Percentiles rank a stretch among this genome's conserved stretches.
These are phyloP conservation scores for Alethe castanea DNA, from an alignment of 2,113 vertebrate genomes.

Conservation along the genomic window DNA sequence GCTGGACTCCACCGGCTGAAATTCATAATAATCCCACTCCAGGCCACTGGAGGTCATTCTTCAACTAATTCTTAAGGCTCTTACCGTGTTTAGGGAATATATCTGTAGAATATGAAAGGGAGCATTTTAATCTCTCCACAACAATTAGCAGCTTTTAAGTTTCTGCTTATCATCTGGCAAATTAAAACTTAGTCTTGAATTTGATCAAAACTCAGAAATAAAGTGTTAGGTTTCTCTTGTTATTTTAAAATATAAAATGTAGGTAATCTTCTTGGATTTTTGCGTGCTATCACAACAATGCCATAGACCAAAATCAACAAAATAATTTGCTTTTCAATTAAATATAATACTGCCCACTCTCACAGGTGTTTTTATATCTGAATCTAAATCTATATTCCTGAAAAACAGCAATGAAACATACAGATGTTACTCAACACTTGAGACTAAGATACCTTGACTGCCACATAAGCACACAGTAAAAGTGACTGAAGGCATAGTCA, in stretches of 20 bases:
- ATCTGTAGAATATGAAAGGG: conserved; percentile 75
- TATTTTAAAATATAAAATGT: neutral
- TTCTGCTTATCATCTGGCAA: neutral
- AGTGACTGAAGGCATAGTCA: neutral
- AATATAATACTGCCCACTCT: neutral
- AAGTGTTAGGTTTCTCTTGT: neutral
- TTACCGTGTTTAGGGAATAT: conserved; percentile 36
- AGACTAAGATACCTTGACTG: neutral
- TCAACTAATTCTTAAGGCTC: conserved; percentile 71
- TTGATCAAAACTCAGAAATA: neutral
- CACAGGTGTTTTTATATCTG: neutral
- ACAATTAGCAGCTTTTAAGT: neutral
- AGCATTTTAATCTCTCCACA: conserved; percentile 59
- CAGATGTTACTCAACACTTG: neutral
- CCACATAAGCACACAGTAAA: neutral
- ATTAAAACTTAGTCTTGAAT: neutral
- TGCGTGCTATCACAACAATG: neutral
- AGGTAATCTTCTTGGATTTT: neutral
- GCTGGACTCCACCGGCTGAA: conserved; percentile 75
- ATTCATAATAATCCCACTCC: conserved; percentile 86
- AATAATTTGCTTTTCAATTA: neutral
- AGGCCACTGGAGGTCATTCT: conserved; percentile 86
- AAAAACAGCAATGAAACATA: neutral
- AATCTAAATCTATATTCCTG: neutral
- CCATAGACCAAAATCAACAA: neutral